phyloP scores from a whole-genome alignment of 2,113 vertebrate genomes.

The Eurypyga helias region DNA sequence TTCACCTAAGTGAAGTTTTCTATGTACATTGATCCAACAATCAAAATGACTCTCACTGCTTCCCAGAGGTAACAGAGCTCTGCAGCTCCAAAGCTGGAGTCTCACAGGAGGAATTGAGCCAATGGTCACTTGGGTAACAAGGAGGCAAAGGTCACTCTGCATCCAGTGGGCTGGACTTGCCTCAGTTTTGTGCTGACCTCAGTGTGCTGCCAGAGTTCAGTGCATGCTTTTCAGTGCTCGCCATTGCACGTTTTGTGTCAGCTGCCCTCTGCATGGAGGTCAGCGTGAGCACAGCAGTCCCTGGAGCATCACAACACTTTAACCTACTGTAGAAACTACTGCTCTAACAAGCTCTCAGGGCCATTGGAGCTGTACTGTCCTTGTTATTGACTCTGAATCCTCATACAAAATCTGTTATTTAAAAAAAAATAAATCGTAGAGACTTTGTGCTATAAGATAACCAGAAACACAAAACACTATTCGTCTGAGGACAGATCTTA shows the following conservation, averaged over 20 bases:
- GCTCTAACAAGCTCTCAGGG: neutral
- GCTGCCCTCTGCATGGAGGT: neutral
- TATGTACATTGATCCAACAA: neutral
- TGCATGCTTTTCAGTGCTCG: neutral
- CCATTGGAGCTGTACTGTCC: neutral
- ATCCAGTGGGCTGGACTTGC: neutral
- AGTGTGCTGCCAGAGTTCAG: neutral
- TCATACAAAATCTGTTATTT: neutral
- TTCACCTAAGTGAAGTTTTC: neutral
- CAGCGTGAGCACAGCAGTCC: neutral
- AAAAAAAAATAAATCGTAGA: neutral
- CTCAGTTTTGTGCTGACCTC: neutral
- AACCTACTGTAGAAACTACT: neutral
- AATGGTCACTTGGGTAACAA: neutral
- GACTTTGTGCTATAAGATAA: neutral
- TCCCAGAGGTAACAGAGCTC: neutral
- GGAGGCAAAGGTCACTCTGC: neutral
- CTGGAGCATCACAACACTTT: neutral
- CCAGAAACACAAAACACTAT: neutral
- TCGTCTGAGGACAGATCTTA: too few species aligned
- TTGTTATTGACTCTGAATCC: neutral
- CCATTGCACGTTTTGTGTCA: rapidly evolving
- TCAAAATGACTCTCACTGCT: neutral
- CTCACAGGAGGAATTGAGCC: neutral
- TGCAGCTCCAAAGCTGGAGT: neutral